Base-by-base conservation (phyloP, 2,888 invertebrate species). In the Meta bourneti region DNA sequence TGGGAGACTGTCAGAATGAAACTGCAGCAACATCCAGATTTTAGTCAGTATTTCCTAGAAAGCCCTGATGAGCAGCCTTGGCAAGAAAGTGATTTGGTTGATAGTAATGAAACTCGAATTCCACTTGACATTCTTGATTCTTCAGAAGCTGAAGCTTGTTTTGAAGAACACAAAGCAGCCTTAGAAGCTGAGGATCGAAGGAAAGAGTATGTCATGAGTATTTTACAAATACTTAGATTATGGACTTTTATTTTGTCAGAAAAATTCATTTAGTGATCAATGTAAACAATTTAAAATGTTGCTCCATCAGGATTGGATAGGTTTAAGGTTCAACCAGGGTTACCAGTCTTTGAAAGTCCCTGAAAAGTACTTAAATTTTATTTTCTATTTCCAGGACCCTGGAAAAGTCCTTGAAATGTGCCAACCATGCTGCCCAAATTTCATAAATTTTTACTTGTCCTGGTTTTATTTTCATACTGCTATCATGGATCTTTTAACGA, bases 61-160 rank as follows among this genome's bases (percentile, higher is more conserved):
- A 97, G 97, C 94, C 97, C 97, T 88, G 97, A 97, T 94, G 96
- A 97, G 94, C 96, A 96, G 94, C 96, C 97, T 81, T 98, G 97
- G 97, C 97, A 97, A 93, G 97, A 97, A 95, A 96, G 96, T 93
- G 96, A 96, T 94, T 95, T 96, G 93, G 95, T 96, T 79, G 96
- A 97, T 86, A 93, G 93, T 52, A 96, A 96, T 93, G 97, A 97
- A 94, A 96, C 96, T 51, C 96, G 98, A 94, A 98, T 99, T 94
- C 99, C 99, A 0, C 98, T 97, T 95, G 98, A 98, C 95, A 97
- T 99, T 91, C 95, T 99, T 91, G 98, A 98, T 94, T 97, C 98
- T 0, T 96, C 97, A 85, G 98, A 99, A 95, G 98, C 98, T 0
- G 98, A 98, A 94, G 97, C 97, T 6, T 97, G 98, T 20, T 99